These are phyloP conservation scores for Taphrorychus bicolor DNA, from an alignment of 2,888 invertebrate species.

Conservation along the genomic window DNA sequence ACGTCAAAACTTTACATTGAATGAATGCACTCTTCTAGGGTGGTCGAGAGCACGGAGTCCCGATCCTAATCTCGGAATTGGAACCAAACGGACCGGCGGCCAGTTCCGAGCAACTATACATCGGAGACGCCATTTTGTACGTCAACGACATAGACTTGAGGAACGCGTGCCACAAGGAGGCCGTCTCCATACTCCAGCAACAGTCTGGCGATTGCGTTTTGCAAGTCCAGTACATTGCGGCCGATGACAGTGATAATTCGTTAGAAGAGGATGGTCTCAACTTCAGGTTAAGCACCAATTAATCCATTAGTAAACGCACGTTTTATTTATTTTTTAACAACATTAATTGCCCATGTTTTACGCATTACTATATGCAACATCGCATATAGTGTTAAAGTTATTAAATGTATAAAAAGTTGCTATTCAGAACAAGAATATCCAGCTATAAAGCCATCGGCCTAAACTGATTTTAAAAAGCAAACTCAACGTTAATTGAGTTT, in stretches of 20 bases:
- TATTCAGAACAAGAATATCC: too few relatives aligned
- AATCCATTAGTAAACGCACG: too few relatives aligned
- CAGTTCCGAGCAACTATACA: constrained; percentile 73
- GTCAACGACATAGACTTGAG: constrained; percentile 82
- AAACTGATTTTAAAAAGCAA: too few relatives aligned
- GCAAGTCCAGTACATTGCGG: constrained; percentile 79
- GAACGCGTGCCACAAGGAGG: constrained; percentile 81
- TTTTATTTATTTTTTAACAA: too few relatives aligned
- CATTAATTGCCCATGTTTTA: too few relatives aligned
- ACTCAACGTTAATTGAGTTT: too few relatives aligned
- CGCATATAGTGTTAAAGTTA: too few relatives aligned
- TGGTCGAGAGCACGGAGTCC: constrained; percentile 86
- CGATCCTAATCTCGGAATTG: constrained; percentile 84
- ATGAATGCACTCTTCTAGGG: constrained; percentile 67
- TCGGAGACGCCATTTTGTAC: constrained; percentile 84
- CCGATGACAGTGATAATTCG: constrained; percentile 72
- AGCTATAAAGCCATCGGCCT: too few relatives aligned
- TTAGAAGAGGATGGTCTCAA: constrained; percentile 66
- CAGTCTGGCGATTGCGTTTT: constrained; percentile 79
- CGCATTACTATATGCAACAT: too few relatives aligned
- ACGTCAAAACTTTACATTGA: too few relatives aligned
- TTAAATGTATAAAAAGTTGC: too few relatives aligned
- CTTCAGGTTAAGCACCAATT: too few relatives aligned
- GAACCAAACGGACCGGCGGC: constrained; percentile 81
- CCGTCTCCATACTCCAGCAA: constrained; percentile 79